phyloP scores from a whole-genome alignment of 2,888 invertebrate genomes.

The Coleophora deauratella region DNA sequence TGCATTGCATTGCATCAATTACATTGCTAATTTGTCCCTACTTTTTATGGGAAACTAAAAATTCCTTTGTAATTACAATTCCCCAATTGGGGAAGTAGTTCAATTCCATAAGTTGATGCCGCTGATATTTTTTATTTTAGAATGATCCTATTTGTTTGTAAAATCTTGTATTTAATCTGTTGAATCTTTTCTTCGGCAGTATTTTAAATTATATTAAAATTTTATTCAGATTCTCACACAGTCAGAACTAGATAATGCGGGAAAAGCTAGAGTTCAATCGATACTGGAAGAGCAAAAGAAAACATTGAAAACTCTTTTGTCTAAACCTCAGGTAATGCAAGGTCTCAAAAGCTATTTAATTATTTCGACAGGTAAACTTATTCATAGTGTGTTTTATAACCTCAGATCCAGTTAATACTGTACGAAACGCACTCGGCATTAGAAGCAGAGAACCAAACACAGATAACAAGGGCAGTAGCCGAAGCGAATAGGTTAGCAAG shows the following conservation, averaged over 20 bases:
- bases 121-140: no score
- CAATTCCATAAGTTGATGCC: no score
- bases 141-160: no score
- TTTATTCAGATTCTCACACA: constrained; percentile 74
- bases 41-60: no score
- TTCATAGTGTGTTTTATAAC: constrained; percentile 4
- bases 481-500: constrained; percentile 81
- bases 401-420: constrained; percentile 82
- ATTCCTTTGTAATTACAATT: no score
- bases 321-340: constrained; percentile 85
- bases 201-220: no score
- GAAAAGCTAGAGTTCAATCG: constrained; percentile 75
- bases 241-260: constrained; percentile 76
- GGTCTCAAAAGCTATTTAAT: not conserved
- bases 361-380: no score
- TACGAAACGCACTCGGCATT: constrained; percentile 88
- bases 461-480: constrained; percentile 79
- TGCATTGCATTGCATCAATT: no score
- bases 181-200: no score
- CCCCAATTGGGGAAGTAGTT: no score
- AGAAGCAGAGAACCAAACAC: constrained; percentile 82
- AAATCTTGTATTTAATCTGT: no score
- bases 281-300: constrained; percentile 84
- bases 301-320: constrained; percentile 82
- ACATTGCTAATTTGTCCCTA: no score